These are phyloP conservation scores for Antedon mediterranea DNA, from an alignment of 53 echinoderm and acorn worm species.

Conservation along the genomic window DNA sequence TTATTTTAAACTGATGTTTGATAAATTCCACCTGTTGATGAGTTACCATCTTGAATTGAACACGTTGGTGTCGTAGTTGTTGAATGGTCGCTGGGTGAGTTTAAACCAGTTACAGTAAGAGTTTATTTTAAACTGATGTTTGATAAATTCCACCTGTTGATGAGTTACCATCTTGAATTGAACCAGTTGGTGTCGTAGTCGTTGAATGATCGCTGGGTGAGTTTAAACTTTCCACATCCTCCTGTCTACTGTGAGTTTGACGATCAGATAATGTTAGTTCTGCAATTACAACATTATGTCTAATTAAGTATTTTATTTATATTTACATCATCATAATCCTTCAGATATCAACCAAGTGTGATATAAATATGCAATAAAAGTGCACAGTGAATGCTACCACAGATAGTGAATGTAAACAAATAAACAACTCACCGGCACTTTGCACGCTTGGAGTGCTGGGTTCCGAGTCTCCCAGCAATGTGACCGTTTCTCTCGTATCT, in stretches of 20 bases:
- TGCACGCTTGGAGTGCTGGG: slow-evolving; percentile 24
- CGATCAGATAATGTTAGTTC: not conserved
- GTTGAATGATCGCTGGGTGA: not conserved
- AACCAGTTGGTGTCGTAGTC: not conserved
- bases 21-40: not conserved
- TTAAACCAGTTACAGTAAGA: not conserved
- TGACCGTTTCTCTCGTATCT: slow-evolving; percentile 17
- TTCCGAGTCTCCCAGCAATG: slow-evolving; percentile 22
- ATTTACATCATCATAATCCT: too few relatives aligned
- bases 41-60: not conserved
- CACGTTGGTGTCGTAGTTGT: not conserved
- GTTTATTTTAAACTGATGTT: not conserved
- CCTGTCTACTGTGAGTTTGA: too few relatives aligned
- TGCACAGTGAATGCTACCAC: too few relatives aligned
- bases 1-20: not conserved
- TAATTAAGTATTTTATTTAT: too few relatives aligned
- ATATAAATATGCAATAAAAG: too few relatives aligned
- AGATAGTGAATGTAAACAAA: too few relatives aligned
- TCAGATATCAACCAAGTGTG: too few relatives aligned
- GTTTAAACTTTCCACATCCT: not conserved
- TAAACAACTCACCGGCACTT: not conserved
- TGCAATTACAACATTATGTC: not conserved
- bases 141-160: not conserved
- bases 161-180: not conserved
- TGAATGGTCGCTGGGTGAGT: not conserved